Base-by-base conservation (phyloP, 2,113 vertebrate species). In the Callopanchax toddi region DNA sequence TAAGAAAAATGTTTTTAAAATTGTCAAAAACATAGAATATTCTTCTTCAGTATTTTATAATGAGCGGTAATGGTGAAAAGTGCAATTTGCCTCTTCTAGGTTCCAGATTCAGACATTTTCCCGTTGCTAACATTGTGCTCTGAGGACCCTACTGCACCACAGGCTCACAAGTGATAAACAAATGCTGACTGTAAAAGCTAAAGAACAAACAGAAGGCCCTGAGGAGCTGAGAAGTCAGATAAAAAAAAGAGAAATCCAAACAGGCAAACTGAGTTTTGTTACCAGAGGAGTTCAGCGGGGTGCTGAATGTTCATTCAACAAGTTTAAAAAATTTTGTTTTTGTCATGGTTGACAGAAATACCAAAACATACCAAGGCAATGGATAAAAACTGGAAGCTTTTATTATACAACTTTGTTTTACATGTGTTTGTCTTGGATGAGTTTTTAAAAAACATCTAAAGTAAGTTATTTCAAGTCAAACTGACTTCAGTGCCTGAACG, bases 401-500 rank as follows among this genome's bases (percentile, higher is more conserved):
- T n/a, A n/a, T n/a, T n/a, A n/a, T n/a, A n/a, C n/a, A n/a, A n/a
- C n/a, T n/a, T n/a, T n/a, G n/a, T n/a, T n/a, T n/a, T n/a, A n/a
- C n/a, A n/a, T n/a, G n/a, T n/a, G n/a, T n/a, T n/a, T n/a, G n/a
- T n/a, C n/a, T n/a, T n/a, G n/a, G n/a, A n/a, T n/a, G n/a, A n/a
- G n/a, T n/a, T n/a, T n/a, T n/a, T n/a, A 10, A 6, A 44, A 18
- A 43, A 18, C 42, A 18, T 42, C 13, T 17, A 34, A 36, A 45
- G 7, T 62, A 32, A 22, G 32, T 64, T 22, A 10, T 39, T 16
- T 13, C 20, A 70, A 62, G 17, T n/a, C 42, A 42, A 7, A 56
- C 7, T 5, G 18, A 56, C 50, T 22, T 50, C 34, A 48, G 40
- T 18, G 18, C 40, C 9, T 61, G 75, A 61, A 66, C 51, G 60